Base-by-base conservation (phyloP, 2,797 vertebrate genomes). In the Hipposideros larvatus region DNA sequence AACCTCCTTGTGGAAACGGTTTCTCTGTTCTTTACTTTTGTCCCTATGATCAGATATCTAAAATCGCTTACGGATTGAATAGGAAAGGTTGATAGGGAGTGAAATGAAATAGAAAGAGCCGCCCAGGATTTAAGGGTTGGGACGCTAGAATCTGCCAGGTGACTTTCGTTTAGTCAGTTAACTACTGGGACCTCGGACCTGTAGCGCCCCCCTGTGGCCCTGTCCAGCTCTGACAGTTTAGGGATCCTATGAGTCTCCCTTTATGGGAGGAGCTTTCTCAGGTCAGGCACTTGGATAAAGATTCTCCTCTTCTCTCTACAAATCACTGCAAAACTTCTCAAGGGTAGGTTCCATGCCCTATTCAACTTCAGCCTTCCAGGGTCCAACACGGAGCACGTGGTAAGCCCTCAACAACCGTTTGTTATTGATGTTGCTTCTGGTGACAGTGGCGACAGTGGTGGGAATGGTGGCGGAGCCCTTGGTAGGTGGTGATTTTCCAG, bases 11-110 rank as follows among this genome's bases (percentile, higher is more conserved):
- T 51, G 34, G 53, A 75, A 94, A 84, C n/a, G 7, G 7, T 68
- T 48, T 79, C 34, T 90, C 19, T 90, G 18, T 66, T 73, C 31
- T 79, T 95, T 65, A n/a, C 8, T 63, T 87, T 63, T 66, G 3
- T 43, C 19, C 24, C 21, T 73, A 41, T 92, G 80, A 61, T 34
- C 31, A 66, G 28, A 43, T 26, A 74, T 55, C 79, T 57, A 51
- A 92, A 83, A 55, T 80, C 86, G 26, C n/a, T 43, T 48, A 57
- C 16, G 41, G 16, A 87, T 34, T 63, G 68, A 91, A 61, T 57
- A 74, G 43, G 21, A 57, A 73, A 83, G 11, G 4, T 73, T 92
- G 63, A 10, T 51, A 24, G 51, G n/a, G 26, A 19, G 13, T 51
- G 19, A 92, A 78, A 79, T 70, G 24, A 57, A 79, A 37, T 28